Base-by-base conservation (phyloP, 2,888 invertebrate genomes). In the Yponomeuta sedellus region DNA sequence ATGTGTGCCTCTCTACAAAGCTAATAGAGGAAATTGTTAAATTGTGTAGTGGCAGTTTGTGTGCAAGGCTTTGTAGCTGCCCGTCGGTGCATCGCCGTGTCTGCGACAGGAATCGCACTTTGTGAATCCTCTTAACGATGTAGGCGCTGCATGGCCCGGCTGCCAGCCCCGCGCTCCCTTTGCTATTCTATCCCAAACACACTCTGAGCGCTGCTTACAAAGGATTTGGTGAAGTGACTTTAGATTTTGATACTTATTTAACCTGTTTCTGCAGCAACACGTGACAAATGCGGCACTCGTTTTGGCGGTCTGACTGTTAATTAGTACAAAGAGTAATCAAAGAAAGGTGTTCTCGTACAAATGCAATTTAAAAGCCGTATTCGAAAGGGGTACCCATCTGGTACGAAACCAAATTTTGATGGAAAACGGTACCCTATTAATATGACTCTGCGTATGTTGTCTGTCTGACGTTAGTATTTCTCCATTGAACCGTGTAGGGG, bases 41-140 rank as follows among this genome's bases (percentile, higher is more conserved):
- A 52, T 16, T 52, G 44, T 52, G 44, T 52, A 52, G 44, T 16
- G 44, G 4, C 16, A 52, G 44, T 52, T 52, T 52, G 44, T 52
- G 44, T 52, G 16, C 44, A 52, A 16, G 44, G 16, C 44, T 52
- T 52, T 52, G 44, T 52, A 16, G 44, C 16, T 52, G 44, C 4
- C 16, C 16, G 44, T 52, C 44, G 16, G 44, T 52, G 44, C 44
- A 52, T 52, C 44, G 16, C 44, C 44, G 44, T 52, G 44, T 52
- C 12, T 52, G 12, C 44, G 16, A 52, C 44, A 52, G 44, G 44
- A 52, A 52, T 52, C 44, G 44, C 44, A 52, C 44, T 52, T 52
- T 52, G 44, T 52, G 44, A 52, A 52, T 52, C 44, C 44, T 52
- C 44, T 52, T 52, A 52, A 52, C 44, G 44, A 52, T 52, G 44